Percentiles rank a stretch among this genome's conserved stretches.
These are phyloP conservation scores for Bubalus kerabau DNA, from an alignment of 2,113 vertebrate genomes.

Conservation along the genomic window DNA sequence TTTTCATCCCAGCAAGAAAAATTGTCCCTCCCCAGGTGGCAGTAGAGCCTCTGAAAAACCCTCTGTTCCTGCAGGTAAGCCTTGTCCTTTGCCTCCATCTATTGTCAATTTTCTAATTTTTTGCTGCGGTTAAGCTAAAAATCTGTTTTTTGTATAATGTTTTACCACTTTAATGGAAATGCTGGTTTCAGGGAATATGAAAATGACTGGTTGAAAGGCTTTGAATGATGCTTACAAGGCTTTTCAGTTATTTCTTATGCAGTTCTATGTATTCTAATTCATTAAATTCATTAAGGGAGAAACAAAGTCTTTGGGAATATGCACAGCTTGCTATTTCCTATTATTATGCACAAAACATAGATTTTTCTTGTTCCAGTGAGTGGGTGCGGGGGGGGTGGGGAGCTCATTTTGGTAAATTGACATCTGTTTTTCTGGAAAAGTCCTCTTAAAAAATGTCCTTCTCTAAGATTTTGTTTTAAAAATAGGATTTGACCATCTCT, in stretches of 20 bases:
- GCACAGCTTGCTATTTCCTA: neutral
- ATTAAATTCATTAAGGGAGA: constrained; percentile 29
- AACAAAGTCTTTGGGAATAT: neutral
- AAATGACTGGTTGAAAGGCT: neutral
- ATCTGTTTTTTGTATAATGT: neutral
- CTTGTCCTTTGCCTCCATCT: neutral
- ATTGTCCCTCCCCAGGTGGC: neutral
- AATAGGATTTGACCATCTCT: neutral
- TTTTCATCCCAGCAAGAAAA: neutral
- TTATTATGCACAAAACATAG: neutral
- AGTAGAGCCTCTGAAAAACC: neutral
- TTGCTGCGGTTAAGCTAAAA: neutral
- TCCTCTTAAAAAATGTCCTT: neutral
- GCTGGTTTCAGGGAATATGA: constrained; percentile 23
- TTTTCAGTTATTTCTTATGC: constrained; percentile 12
- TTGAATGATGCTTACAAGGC: neutral
- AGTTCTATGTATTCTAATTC: constrained; percentile 24
- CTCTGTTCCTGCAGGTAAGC: neutral
- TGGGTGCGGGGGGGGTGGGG: accelerated
- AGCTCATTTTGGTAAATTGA: neutral
- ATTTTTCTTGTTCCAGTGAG: neutral
- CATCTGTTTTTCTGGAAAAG: constrained; percentile 8
- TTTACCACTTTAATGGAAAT: neutral
- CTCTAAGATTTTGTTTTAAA: neutral
- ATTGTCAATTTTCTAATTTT: neutral